phyloP scores from a whole-genome alignment of 2,113 vertebrate species.

The Apus apus region DNA sequence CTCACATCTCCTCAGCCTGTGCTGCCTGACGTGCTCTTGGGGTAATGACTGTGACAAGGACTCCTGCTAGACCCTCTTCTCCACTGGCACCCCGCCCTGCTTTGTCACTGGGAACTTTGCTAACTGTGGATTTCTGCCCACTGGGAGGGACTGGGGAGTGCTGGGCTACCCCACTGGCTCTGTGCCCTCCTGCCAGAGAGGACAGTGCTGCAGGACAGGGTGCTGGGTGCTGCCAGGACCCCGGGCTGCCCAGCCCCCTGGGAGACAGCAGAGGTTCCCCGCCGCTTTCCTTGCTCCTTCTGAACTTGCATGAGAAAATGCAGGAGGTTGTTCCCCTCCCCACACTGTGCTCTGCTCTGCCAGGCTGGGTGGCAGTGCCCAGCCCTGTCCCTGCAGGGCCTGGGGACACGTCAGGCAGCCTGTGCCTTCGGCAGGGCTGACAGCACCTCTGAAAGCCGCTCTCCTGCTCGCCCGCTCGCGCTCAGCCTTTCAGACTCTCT shows the following conservation, averaged over 20 bases:
- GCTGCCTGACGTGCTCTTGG: neutral
- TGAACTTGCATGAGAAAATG: neutral
- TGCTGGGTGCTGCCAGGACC: neutral
- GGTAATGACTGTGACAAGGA: neutral
- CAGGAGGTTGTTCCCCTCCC: neutral
- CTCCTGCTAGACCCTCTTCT: neutral
- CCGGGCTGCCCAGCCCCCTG: neutral
- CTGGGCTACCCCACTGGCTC: neutral
- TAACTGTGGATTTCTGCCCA: neutral
- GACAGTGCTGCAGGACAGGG: neutral
- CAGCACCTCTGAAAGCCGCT: neutral
- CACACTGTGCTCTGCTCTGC: neutral
- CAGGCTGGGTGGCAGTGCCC: neutral
- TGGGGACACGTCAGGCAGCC: neutral
- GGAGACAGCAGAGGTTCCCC: neutral
- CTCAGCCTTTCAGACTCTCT: neutral
- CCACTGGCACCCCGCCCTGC: neutral
- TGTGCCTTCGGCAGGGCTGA: neutral
- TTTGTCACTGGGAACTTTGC: neutral
- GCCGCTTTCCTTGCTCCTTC: fast-evolving
- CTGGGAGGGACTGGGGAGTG: neutral
- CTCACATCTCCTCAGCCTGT: neutral
- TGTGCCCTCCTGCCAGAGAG: neutral
- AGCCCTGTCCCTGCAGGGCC: neutral
- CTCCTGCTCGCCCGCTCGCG: fast-evolving